A percentile compares a stretch with the other conserved stretches of the same genome.
These are phyloP conservation scores for Pararge aegeria DNA, from an alignment of 1,140 invertebrate genomes.

Conservation along the genomic window DNA sequence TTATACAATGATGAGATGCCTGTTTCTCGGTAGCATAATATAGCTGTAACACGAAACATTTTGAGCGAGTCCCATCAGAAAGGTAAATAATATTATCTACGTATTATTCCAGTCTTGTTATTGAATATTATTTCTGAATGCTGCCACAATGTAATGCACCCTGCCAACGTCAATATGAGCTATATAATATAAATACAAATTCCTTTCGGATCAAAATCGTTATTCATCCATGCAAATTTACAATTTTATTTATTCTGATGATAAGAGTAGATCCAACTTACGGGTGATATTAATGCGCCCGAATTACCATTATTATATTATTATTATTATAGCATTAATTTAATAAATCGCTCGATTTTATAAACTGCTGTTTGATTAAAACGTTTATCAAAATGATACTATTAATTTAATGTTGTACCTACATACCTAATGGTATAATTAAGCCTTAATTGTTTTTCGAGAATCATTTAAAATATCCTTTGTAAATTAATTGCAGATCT, in stretches of 20 bases:
- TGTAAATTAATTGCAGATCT: slow-evolving; percentile 1
- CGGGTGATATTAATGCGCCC: background rate
- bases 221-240: background rate
- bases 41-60: background rate
- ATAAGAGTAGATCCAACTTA: background rate
- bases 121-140: background rate
- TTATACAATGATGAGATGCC: slow-evolving; percentile 44
- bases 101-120: background rate
- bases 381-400: slow-evolving; percentile 4
- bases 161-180: background rate
- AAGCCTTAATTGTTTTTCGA: background rate
- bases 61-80: background rate
- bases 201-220: background rate
- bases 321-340: background rate
- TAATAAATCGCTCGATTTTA: background rate
- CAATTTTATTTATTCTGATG: background rate
- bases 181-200: background rate
- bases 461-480: background rate
- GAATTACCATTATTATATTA: background rate
- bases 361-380: background rate
- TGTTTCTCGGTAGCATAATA: slow-evolving; percentile 1
- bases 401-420: slow-evolving; percentile 1
- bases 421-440: background rate
- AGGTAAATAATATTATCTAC: no score
- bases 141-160: background rate